Evolutionary conservation across 2,888 invertebrate species (phyloP).

Genomic region (Erebia aethiops): DNA sequence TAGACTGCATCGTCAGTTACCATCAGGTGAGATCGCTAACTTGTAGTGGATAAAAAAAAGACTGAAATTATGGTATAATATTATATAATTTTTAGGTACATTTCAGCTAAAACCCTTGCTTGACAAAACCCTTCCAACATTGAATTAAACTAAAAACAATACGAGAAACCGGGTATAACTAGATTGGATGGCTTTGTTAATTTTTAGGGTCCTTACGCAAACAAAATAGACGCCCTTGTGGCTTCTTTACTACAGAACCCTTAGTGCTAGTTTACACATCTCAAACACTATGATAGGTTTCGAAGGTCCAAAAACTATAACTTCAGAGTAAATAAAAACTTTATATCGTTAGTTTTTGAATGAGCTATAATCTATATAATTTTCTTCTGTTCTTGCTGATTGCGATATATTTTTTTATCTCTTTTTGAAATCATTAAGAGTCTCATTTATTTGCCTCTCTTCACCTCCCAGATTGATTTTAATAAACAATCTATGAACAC

Average conservation of each 20-base stretch:
- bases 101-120: neutral
- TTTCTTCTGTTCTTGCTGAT: no score
- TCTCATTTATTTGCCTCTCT: no score
- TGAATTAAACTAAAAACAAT: slow-evolving; percentile 32
- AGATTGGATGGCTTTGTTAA: slow-evolving; percentile 36
- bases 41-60: no score
- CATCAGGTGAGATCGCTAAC: no score
- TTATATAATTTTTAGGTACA: neutral
- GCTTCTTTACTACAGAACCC: slow-evolving; percentile 38
- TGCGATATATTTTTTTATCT: no score
- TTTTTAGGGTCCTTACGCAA: slow-evolving; percentile 34
- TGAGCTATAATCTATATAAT: no score
- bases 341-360: no score
- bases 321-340: neutral
- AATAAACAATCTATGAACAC: no score
- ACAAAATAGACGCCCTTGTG: slow-evolving; percentile 36
- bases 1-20: no score
- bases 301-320: neutral
- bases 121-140: neutral
- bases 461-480: no score
- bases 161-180: slow-evolving; percentile 24
- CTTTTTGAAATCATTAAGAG: no score
- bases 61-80: no score
- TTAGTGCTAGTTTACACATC: neutral
- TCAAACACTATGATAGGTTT: neutral